Conservation (phyloP, 1,140 invertebrate species). For the Lineus longissimus region DNA sequence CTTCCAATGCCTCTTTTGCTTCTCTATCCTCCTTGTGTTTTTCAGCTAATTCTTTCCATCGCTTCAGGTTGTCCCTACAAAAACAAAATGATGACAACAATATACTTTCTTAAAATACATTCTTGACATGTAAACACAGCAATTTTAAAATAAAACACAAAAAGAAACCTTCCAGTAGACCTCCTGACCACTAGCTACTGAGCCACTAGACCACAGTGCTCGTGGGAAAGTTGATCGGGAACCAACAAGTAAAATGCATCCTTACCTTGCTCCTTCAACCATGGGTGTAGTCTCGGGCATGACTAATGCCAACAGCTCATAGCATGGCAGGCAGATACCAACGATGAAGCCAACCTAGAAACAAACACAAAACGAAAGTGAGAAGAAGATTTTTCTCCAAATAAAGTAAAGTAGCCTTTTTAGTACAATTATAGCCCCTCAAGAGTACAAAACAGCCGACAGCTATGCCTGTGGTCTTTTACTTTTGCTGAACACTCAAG, state of each 20-base stretch:
- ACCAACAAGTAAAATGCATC: too few relatives aligned
- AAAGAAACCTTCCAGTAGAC: too few relatives aligned
- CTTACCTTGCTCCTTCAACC: slow-evolving; percentile 64
- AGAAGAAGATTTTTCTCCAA: not conserved
- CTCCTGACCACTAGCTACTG: too few relatives aligned
- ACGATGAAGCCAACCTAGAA: slow-evolving; percentile 72
- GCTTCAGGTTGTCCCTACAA: slow-evolving; percentile 41
- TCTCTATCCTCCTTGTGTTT: slow-evolving; percentile 27
- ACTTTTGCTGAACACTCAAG: not conserved
- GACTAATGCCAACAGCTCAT: slow-evolving; percentile 65
- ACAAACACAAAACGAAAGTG: slow-evolving; percentile 6
- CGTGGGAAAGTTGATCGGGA: too few relatives aligned
- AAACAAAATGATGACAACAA: too few relatives aligned
- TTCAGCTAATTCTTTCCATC: slow-evolving; percentile 46
- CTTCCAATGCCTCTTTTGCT: slow-evolving; percentile 13
- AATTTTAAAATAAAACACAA: too few relatives aligned
- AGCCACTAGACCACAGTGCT: too few relatives aligned
- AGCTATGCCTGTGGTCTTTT: not conserved
- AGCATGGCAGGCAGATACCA: slow-evolving; percentile 78
- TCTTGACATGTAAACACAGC: too few relatives aligned
- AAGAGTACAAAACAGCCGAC: not conserved
- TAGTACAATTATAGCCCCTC: not conserved
- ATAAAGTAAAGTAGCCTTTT: not conserved
- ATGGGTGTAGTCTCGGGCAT: slow-evolving; percentile 70
- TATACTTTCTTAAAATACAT: too few relatives aligned